Evolutionary conservation across 2,797 vertebrate species (phyloP), one percentile per base, ranked within the genome.

Genomic region (Pseudochaenichthys georgianus): DNA sequence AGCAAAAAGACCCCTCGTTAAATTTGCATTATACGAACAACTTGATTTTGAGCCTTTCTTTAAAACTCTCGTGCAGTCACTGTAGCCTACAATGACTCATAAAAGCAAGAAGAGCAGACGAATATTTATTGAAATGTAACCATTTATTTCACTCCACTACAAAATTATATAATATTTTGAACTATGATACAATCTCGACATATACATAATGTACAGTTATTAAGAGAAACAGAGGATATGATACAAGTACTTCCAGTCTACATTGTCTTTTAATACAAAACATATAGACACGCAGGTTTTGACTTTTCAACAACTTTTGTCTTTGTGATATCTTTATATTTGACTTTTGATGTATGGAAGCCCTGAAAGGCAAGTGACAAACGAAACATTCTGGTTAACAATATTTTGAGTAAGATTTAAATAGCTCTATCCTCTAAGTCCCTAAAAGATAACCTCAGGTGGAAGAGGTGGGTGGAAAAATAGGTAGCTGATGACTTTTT

Each of bases 91-190:
- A 4, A 3, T 41, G 19, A 58, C 42, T 17, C 42, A 48, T 28
- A 38, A 71, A 82, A 78, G 86, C 57, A 54, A 66, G 38, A 54
- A 51, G 34, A 70, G n/a, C 52, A 77, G 54, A 78, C 70, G 69
- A 31, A 53, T 45, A 53, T 70, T 82, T 92, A 90, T 73, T 90
- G 62, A 80, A 94, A 94, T 54, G 73, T 89, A 84, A 84, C 80
- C 72, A 88, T 95, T 95, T 95, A 95, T 94, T 95, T 92, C 86
- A 95, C 92, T 91, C 88, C 93, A 95, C 94, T 95, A 95, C 94
- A 96, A 95, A 95, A 93, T 83, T 89, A 93, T 90, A 92, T 63
- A 90, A 73, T 88, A 83, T 87, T 94, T 66, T 94, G 59, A 92
- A 83, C 91, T 95, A 94, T 95, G 65, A 90, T 95, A 95, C 94